Conservation (phyloP, 2,888 invertebrate genomes). For the Merodon equestris region DNA sequence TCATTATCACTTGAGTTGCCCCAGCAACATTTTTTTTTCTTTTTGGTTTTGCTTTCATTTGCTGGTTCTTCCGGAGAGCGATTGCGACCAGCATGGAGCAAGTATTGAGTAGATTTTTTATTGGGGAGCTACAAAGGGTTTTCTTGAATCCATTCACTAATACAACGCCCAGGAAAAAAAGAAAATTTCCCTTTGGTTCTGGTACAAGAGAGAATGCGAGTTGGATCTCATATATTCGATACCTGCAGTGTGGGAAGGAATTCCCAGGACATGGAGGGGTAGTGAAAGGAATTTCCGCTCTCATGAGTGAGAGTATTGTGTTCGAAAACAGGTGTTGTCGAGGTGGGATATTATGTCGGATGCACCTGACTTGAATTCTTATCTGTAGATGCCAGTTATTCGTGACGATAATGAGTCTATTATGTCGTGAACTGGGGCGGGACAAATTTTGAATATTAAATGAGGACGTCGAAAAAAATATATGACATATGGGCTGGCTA, state of each 20-base stretch:
- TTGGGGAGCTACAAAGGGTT: constrained; percentile 9
- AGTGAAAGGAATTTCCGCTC: constrained; percentile 23
- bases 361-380: too few species aligned
- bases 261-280: constrained; percentile 55
- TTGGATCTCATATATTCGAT: constrained; percentile 14
- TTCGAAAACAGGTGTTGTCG: constrained; percentile 30
- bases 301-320: not conserved
- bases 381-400: too few species aligned
- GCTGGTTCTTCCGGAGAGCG: too few species aligned
- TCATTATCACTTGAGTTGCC: constrained; percentile 64
- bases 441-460: too few species aligned
- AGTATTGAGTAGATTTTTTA: too few species aligned
- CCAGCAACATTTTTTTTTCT: constrained; percentile 39
- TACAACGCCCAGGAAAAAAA: constrained; percentile 60
- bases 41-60: too few species aligned
- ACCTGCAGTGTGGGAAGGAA: constrained; percentile 55
- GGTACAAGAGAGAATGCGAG: not conserved
- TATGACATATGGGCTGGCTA: too few species aligned
- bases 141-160: constrained; percentile 47
- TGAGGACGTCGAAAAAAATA: too few species aligned
- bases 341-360: not conserved
- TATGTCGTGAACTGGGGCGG: too few species aligned
- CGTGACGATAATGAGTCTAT: too few species aligned
- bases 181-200: constrained; percentile 35
- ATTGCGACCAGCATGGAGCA: constrained; percentile 33